Percentiles rank a stretch among this genome's conserved stretches.
These are phyloP conservation scores for Idaea aversata DNA, from an alignment of 2,888 invertebrate species.

Conservation along the genomic window DNA sequence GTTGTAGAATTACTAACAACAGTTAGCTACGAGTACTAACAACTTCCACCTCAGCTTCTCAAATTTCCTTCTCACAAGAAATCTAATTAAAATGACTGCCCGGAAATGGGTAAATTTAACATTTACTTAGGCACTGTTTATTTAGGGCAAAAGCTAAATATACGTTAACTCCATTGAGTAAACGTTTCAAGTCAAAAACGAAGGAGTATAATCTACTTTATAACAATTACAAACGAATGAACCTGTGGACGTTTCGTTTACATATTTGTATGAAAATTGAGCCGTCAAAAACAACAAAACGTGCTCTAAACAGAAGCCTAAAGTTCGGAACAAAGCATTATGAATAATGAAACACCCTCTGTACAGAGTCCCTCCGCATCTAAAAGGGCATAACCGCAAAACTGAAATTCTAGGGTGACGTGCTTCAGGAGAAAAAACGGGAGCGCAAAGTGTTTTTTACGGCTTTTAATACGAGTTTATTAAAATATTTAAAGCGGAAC, in stretches of 20 bases:
- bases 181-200: constrained; percentile 15
- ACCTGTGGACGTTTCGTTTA: constrained; percentile 9
- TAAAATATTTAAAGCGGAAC: constrained; percentile 78
- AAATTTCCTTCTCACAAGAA: constrained; percentile 3
- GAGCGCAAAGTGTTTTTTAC: constrained; percentile 77
- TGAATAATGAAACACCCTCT: constrained; percentile 76
- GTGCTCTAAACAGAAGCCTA: constrained; percentile 55
- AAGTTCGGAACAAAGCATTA: constrained; percentile 71
- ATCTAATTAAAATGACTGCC: constrained; percentile 19
- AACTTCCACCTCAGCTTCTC: background rate
- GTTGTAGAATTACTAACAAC: background rate
- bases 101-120: constrained; percentile 15
- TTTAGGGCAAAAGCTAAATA: constrained; percentile 25
- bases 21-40: background rate
- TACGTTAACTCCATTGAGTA: constrained; percentile 13
- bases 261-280: constrained; percentile 39
- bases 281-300: constrained; percentile 64
- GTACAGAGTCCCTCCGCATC: constrained; percentile 43
- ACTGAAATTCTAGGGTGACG: constrained; percentile 52
- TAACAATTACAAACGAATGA: constrained; percentile 14
- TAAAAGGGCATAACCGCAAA: constrained; percentile 41
- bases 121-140: constrained; percentile 28
- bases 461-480: constrained; percentile 76
- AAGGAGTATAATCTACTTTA: constrained; percentile 18
- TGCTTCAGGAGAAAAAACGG: constrained; percentile 60